phyloP scores from a whole-genome alignment of 1,140 invertebrate species.

The Drosophila prosaltans region DNA sequence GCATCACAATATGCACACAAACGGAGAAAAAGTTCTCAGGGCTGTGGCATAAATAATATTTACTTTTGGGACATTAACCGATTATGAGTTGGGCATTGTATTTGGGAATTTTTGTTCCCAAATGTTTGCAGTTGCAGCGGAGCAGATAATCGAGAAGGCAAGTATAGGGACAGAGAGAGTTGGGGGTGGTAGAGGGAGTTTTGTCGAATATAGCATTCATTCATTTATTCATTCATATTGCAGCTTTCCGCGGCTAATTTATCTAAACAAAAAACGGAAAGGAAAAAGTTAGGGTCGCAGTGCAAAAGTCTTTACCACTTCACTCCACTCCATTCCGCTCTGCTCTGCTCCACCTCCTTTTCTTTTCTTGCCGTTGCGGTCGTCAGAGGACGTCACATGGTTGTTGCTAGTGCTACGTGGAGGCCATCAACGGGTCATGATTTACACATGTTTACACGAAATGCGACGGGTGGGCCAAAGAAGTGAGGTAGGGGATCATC shows the following conservation, averaged over 20 bases:
- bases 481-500: conserved; percentile 13
- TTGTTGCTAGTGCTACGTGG: conserved; percentile 37
- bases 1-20: conserved; percentile 51
- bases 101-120: conserved; percentile 35
- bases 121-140: conserved; percentile 61
- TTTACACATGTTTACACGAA: conserved; percentile 79
- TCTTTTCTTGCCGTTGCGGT: neutral
- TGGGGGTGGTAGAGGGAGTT: neutral
- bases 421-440: conserved; percentile 79
- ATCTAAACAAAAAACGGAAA: conserved; percentile 40
- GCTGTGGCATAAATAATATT: conserved; percentile 55
- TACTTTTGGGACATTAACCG: conserved; percentile 51
- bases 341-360: neutral
- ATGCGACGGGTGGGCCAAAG: conserved; percentile 21
- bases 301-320: conserved; percentile 56
- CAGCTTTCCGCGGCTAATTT: conserved; percentile 61
- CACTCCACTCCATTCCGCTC: neutral
- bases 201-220: neutral
- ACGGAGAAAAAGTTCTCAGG: conserved; percentile 70
- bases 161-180: neutral
- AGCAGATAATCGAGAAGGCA: neutral
- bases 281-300: conserved; percentile 47
- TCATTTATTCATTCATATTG: conserved; percentile 9
- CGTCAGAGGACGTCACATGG: conserved; percentile 57
- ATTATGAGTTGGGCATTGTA: conserved; percentile 35